Evolutionary conservation across 2,888 invertebrate genomes (phyloP).

Genomic region (Macrophya alboannulata): DNA sequence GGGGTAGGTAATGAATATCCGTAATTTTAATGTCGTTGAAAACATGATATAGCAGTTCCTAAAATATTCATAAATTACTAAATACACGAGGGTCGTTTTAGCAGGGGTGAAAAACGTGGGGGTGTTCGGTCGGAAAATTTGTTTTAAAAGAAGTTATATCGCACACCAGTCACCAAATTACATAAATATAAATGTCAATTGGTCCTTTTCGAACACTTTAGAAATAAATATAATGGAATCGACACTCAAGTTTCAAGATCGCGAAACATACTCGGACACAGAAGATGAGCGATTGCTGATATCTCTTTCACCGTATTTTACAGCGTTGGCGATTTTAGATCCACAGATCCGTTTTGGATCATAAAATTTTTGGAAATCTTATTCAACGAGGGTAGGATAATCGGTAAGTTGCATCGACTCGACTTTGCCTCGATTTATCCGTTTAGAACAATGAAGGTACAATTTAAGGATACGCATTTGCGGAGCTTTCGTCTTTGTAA

Average conservation of each 20-base stretch:
- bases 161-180: background rate
- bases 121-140: background rate
- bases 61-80: constrained; percentile 1
- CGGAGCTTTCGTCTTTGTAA: background rate
- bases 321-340: background rate
- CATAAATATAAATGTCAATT: background rate
- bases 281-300: background rate
- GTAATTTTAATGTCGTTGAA: background rate
- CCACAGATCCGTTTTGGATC: background rate
- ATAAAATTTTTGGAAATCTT: background rate
- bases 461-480: background rate
- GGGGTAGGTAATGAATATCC: background rate
- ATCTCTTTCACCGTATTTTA: background rate
- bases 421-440: background rate
- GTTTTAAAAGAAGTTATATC: background rate
- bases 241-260: background rate
- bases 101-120: background rate
- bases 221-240: background rate
- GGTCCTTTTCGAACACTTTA: background rate
- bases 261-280: too few species aligned
- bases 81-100: background rate
- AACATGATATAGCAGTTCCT: background rate
- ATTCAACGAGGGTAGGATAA: background rate
- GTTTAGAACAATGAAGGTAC: background rate
- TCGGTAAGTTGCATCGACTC: background rate